These are phyloP conservation scores for Toxotes chatareus DNA, from an alignment of 2,113 vertebrate species.

Conservation along the genomic window DNA sequence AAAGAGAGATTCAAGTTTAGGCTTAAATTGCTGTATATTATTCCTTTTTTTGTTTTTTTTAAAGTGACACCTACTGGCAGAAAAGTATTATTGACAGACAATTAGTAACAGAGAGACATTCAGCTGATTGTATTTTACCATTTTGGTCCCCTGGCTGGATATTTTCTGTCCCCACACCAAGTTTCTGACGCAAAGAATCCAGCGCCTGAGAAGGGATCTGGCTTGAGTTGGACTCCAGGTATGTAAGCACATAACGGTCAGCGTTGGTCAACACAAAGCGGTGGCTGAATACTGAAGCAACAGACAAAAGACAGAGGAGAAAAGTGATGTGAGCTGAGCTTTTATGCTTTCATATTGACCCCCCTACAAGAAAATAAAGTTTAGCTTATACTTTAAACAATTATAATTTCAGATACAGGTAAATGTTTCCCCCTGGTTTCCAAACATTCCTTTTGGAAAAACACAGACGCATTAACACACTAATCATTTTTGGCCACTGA, in stretches of 20 bases:
- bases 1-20: background rate
- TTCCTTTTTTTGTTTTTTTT: background rate
- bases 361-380: too few relatives aligned
- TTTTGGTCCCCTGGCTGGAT: conserved; percentile 22
- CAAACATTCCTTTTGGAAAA: background rate
- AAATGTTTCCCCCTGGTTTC: background rate
- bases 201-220: conserved; percentile 84
- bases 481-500: background rate
- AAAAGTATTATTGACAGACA: background rate
- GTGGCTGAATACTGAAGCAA: conserved; percentile 88
- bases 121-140: conserved; percentile 11
- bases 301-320: background rate
- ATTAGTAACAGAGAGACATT: background rate
- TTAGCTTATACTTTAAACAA: background rate
- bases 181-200: conserved; percentile 82
- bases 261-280: conserved; percentile 89
- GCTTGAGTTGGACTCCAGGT: conserved; percentile 87
- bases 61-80: background rate
- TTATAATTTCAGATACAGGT: background rate
- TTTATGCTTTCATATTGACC: background rate
- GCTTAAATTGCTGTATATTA: background rate
- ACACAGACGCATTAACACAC: background rate
- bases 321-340: background rate
- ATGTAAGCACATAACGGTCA: conserved; percentile 88
- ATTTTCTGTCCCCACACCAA: background rate